Evolutionary conservation across 92 coral and sea anemone genomes (phyloP), one percentile per base, ranked within the genome.

Genomic region (Pocillopora meandrina): DNA sequence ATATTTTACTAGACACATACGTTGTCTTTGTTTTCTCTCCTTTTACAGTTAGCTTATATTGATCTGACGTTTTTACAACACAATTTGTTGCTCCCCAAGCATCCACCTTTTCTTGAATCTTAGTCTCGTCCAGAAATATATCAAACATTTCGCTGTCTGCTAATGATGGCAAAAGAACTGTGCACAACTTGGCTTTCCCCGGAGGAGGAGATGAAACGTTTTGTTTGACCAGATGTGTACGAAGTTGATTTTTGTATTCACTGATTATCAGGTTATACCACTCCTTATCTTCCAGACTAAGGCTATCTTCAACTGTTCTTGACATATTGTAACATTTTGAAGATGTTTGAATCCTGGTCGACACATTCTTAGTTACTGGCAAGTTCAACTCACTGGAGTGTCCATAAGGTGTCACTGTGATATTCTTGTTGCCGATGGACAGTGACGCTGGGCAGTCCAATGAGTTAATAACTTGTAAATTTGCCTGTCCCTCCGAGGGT

Each of bases 401-500:
- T 42, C 33, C 76, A 15, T 62, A 71, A n/a, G 89, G 74, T 11
- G 64, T 56, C 21, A 88, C 71, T n/a, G 78, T 80, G 58, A 85
- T 18, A 66, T 77, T 85, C 20, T 77, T 71, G 74, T 86, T 83
- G 13, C 76, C 78, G 56, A 85, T 63, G 19, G 68, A 49, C 2
- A 90, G 88, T 10, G 58, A 9, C 35, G 83, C 74, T 73, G 86
- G 75, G 64, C 92, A 84, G 66, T 88, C 80, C 56, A 84, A 17
- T 10, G 92, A 65, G 87, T 93, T 93, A 12, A 93, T 80, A 21
- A 93, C 72, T 67, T 87, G 92, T 52, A 93, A 56, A 61, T 86
- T 81, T 15, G 94, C 83, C 42, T 82, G 67, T 35, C 94, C 91
- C 42, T 66, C 35, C 13, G 87, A 71, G 7, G 95, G 96, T 16